Base-by-base conservation (phyloP, 2,797 vertebrate genomes). In the Neoniphon sammara region DNA sequence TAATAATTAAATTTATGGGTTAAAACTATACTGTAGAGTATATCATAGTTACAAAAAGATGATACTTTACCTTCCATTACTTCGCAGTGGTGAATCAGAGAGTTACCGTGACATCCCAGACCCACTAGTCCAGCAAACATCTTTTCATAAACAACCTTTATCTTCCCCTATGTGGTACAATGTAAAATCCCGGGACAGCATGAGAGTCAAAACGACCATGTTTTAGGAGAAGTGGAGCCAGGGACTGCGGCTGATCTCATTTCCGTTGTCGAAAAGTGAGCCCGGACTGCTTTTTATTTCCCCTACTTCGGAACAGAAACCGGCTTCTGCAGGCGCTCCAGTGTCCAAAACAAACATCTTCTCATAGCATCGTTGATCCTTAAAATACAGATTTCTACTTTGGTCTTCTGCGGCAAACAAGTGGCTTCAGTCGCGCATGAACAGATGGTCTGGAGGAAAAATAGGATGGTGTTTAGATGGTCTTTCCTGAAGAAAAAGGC, bases 51-150 rank as follows among this genome's bases (percentile, higher is more conserved):
- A 27, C 5, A 7, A 20, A 61, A 42, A 17, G 20, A 14, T 9
- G 36, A n/a, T 10, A 39, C 3, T 75, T 89, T 91, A 93, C 92
- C 92, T 89, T 91, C 89, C 59, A 46, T 70, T 65, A 39, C 78
- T 70, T 81, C 85, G 74, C 84, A 47, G 66, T 17, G 80, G 60
- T 88, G 85, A 71, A 80, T 87, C 71, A 77, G 79, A 47, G 85
- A 80, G 50, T 70, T 88, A 2, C 66, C 83, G 77, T 67, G 88
- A 68, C 81, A 84, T 9, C 91, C 88, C 70, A 94, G 78, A n/a
- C 90, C 88, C 81, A 95, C 81, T 80, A 94, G 90, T 57, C 94
- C 94, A 7, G 92, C 87, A 73, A 94, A 94, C 93, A 95, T 94
- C 42, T 83, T 91, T 30, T 56, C 64, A 31, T 34, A 1, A 46